Percentiles rank a stretch among this genome's conserved stretches.
Evolutionary conservation across 2,797 vertebrate species (phyloP).

Genomic region (Pteronotus mesoamericanus): DNA sequence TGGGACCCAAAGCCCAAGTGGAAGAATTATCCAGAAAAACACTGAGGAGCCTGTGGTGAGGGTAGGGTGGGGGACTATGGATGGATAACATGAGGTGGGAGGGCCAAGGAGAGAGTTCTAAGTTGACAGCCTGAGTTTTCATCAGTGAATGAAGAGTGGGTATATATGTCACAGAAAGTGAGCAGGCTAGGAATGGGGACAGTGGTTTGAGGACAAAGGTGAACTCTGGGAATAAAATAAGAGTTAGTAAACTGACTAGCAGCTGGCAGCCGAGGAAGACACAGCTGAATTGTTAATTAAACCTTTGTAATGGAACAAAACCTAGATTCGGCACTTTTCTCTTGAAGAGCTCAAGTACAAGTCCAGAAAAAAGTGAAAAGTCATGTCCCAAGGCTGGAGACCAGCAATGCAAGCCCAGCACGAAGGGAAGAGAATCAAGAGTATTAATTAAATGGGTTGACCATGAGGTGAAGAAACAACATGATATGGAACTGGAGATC

Average conservation of each 20-base stretch:
- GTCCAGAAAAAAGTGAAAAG: background rate
- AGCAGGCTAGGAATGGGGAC: background rate
- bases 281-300: background rate
- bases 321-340: background rate
- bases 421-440: background rate
- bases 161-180: background rate
- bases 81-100: accelerated
- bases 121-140: accelerated
- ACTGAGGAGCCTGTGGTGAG: background rate
- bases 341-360: background rate
- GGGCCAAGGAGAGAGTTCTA: background rate
- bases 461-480: background rate
- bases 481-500: accelerated
- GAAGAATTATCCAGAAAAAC: background rate
- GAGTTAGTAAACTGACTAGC: background rate
- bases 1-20: background rate
- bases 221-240: background rate
- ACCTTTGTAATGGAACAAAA: background rate
- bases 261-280: background rate
- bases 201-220: background rate
- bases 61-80: too few relatives aligned
- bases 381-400: background rate
- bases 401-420: background rate
- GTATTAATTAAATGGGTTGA: accelerated
- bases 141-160: background rate